Evolutionary conservation across 2,888 invertebrate genomes (phyloP).

Genomic region (Pantelozetes paolii): DNA sequence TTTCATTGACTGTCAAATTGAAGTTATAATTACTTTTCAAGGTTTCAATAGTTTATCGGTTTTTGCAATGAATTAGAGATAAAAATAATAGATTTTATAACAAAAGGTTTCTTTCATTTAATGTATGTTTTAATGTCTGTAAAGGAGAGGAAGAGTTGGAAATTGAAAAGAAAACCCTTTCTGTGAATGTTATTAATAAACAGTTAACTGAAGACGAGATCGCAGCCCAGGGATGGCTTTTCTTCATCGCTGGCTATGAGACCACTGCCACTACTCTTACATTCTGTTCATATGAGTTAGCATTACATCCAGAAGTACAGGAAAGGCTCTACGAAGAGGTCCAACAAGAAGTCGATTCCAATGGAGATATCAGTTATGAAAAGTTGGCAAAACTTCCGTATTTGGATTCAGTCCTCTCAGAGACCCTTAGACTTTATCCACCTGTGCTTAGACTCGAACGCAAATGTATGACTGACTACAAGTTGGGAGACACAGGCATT

Average conservation of each 20-base stretch:
- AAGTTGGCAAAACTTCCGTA: conserved; percentile 14
- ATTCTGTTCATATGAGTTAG: conserved; percentile 22
- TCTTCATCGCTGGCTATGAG: conserved; percentile 35
- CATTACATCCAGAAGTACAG: conserved; percentile 28
- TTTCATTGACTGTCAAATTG: too few relatives aligned
- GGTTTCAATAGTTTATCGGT: too few relatives aligned
- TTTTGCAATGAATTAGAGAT: too few relatives aligned
- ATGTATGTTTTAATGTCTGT: background rate
- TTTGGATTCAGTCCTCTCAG: conserved; percentile 38
- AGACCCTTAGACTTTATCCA: conserved; percentile 36
- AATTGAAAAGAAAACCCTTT: background rate
- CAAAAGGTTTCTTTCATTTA: background rate
- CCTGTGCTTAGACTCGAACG: conserved; percentile 30
- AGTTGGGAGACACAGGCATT: conserved; percentile 15
- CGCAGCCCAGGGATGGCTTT: background rate
- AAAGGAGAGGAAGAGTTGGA: background rate
- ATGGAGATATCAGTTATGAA: conserved; percentile 31
- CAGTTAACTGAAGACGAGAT: conserved; percentile 17
- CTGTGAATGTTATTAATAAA: background rate
- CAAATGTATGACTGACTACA: conserved; percentile 5
- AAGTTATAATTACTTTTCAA: too few relatives aligned
- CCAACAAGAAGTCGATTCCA: conserved; percentile 50
- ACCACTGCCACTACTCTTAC: conserved; percentile 33
- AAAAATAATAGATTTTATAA: too few relatives aligned
- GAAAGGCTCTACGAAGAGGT: conserved; percentile 24